Base-by-base conservation (phyloP, 1,140 invertebrate genomes). In the Ceratina calcarata region DNA sequence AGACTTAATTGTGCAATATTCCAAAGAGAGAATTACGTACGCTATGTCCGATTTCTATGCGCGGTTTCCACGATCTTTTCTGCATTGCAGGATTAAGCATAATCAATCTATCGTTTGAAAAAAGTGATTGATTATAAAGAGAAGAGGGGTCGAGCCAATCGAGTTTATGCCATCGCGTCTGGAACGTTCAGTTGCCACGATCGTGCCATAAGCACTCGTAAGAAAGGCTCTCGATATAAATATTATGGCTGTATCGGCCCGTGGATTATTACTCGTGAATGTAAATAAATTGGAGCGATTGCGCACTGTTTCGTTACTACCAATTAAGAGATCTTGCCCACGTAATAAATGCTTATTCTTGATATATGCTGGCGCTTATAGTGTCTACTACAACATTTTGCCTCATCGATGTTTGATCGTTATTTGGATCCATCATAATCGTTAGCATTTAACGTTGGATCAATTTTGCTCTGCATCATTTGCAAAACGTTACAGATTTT, bases 171-270 rank as follows among this genome's bases (percentile, higher is more conserved):
- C 37, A 45, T 45, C 37, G 37, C 37, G 20, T 45, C 20, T 73
- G 57, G 51, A 61, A 32, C 64, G 32, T 45, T 69, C 77, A 86
- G 69, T 80, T 73, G 73, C 73, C 73, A 62, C 62, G 37, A 27
- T 73, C 81, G 81, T 73, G 84, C 84, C 73, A 60, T 83, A 74
- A 86, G 80, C 73, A 78, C 73, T 71, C 45, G 53, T n/a, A 12
- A 45, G 66, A 80, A 73, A 74, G n/a, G 55, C n/a, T 64, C 78
- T 22, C 22, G 80, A 70, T 70, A 80, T 86, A 87, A 89, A 88
- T 88, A 88, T 88, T 89, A 86, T 86, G 83, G 73, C 87, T 84
- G 66, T 80, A 81, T 86, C 81, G 81, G 78, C 61, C 67, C 76
- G 61, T 18, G 53, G 71, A 37, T 27, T 74, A 83, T 84, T 78